phyloP scores from a whole-genome alignment of 1,140 invertebrate genomes.

The Macrosteles quadrilineatus region DNA sequence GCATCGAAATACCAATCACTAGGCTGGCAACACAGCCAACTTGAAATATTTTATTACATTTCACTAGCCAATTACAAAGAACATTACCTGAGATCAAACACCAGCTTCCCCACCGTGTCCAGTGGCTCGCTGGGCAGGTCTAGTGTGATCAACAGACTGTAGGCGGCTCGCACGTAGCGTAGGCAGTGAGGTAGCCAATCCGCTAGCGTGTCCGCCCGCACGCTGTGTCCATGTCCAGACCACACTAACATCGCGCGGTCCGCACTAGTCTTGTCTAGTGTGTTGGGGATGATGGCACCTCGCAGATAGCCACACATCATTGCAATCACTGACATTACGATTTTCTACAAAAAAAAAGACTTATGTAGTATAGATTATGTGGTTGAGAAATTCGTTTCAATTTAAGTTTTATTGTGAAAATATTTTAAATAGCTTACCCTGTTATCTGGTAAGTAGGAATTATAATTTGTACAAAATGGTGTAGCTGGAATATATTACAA shows the following conservation, averaged over 20 bases:
- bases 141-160: conserved; percentile 67
- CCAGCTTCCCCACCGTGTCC: conserved; percentile 78
- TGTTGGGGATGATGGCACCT: conserved; percentile 64
- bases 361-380: too few species aligned
- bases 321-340: conserved; percentile 63
- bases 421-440: too few species aligned
- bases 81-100: conserved; percentile 84
- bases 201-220: conserved; percentile 50
- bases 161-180: conserved; percentile 67
- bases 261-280: conserved; percentile 51
- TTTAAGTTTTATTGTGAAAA: too few species aligned
- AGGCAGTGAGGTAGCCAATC: conserved; percentile 81
- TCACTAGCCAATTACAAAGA: too few species aligned
- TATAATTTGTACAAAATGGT: too few species aligned
- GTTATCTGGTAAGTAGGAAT: too few species aligned
- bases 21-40: too few species aligned
- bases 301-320: conserved; percentile 66
- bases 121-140: conserved; percentile 81
- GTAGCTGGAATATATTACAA: too few species aligned
- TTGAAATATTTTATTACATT: too few species aligned
- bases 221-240: conserved; percentile 39
- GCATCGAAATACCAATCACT: too few species aligned
- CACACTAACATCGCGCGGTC: conserved; percentile 48
- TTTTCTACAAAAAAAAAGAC: conserved; percentile 31
- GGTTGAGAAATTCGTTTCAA: too few species aligned